Conservation (phyloP, 2,888 invertebrate species). For the Aspidiotus rigidus region DNA sequence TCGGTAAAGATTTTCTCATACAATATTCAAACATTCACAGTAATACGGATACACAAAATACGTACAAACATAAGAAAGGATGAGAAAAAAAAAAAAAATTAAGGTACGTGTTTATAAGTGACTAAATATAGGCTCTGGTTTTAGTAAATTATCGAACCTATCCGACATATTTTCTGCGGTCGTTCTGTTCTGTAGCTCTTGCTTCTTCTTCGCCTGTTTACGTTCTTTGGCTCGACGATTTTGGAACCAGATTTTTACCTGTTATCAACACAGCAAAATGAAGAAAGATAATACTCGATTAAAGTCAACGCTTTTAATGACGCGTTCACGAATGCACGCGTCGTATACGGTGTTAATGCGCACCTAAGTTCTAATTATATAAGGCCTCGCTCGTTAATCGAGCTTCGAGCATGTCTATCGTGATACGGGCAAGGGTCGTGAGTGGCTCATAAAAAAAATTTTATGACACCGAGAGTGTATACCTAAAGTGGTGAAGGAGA, state of each 20-base stretch:
- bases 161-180: background rate
- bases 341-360: background rate
- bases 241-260: conserved; percentile 80
- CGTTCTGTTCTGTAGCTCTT: conserved; percentile 46
- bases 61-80: no score
- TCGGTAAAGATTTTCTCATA: no score
- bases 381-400: background rate
- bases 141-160: background rate
- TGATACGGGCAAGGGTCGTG: background rate
- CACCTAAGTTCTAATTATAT: background rate
- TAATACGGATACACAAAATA: no score
- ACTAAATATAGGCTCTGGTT: background rate
- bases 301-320: background rate
- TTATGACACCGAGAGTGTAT: background rate
- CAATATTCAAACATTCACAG: no score
- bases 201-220: conserved; percentile 76
- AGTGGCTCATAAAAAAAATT: conserved; percentile 9
- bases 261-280: conserved; percentile 37
- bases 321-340: background rate
- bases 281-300: background rate
- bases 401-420: no score
- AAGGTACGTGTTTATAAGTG: background rate
- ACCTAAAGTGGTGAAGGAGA: background rate
- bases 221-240: conserved; percentile 89
- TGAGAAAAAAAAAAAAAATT: no score